Evolutionary conservation across 2,113 vertebrate species (phyloP).

Genomic region (Cinclus cinclus): DNA sequence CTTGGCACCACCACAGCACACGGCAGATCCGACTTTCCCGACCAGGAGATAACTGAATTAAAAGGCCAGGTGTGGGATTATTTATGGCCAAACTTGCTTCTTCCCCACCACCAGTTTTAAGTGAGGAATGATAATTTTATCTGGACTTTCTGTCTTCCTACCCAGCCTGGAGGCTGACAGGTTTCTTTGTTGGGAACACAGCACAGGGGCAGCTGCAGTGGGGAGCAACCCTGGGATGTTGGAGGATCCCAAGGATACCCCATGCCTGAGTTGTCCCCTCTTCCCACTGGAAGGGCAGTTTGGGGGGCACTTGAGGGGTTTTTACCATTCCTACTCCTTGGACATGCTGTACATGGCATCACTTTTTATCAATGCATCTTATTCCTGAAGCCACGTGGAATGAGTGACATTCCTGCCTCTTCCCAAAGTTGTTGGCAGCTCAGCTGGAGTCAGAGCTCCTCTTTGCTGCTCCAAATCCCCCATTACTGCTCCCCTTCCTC

Average conservation of each 20-base stretch:
- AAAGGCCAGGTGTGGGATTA: conserved; percentile 67
- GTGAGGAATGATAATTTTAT: not conserved
- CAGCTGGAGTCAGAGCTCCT: not conserved
- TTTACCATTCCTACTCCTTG: not conserved
- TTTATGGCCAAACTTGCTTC: conserved; percentile 42
- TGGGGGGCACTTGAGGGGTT: not conserved
- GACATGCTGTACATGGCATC: not conserved
- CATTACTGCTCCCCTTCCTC: not conserved
- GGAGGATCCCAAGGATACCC: not conserved
- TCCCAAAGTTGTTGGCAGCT: not conserved
- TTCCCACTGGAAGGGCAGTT: not conserved
- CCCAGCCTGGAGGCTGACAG: not conserved
- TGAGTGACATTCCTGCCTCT: not conserved
- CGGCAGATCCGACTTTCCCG: conserved; percentile 29
- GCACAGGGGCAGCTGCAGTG: not conserved
- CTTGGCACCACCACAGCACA: conserved; percentile 60
- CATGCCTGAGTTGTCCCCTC: rapidly evolving
- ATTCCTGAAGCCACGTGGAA: rapidly evolving
- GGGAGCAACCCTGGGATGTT: not conserved
- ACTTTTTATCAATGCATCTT: rapidly evolving
- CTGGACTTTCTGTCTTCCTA: not conserved
- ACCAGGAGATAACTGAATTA: conserved; percentile 61
- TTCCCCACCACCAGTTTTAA: not conserved
- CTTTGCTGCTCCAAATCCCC: not conserved
- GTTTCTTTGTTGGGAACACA: not conserved